Conservation (phyloP, 2,797 vertebrate genomes). For the Cossypha dichroa region DNA sequence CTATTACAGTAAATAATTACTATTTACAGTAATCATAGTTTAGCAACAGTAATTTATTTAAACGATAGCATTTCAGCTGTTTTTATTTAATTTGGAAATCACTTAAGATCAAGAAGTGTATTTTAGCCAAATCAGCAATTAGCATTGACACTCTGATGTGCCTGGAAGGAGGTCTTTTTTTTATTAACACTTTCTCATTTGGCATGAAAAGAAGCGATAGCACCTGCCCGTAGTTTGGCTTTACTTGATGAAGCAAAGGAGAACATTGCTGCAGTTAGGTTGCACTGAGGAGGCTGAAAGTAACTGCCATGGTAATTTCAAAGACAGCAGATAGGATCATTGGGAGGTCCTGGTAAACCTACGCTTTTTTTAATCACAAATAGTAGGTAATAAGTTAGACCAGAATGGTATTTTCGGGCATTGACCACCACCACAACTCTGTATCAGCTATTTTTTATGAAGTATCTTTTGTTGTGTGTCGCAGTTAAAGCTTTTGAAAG, state of each 20-base stretch:
- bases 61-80: background rate
- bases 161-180: slow-evolving; percentile 3
- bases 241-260: background rate
- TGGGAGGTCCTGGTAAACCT: background rate
- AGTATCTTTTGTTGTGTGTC: background rate
- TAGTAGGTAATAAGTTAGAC: background rate
- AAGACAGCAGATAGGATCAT: background rate
- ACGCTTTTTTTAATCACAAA: background rate
- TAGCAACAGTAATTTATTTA: background rate
- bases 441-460: background rate
- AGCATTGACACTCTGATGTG: background rate
- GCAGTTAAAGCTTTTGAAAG: background rate
- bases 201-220: background rate
- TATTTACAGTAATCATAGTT: background rate
- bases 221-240: background rate
- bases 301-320: background rate
- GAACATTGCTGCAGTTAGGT: background rate
- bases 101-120: background rate
- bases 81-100: background rate
- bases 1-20: background rate
- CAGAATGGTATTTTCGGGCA: background rate
- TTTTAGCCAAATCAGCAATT: background rate
- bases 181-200: slow-evolving; percentile 12
- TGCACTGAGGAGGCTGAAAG: background rate
- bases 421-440: background rate